These are phyloP conservation scores for Gambusia holbrooki DNA, from an alignment of 2,113 vertebrate genomes.

Conservation along the genomic window DNA sequence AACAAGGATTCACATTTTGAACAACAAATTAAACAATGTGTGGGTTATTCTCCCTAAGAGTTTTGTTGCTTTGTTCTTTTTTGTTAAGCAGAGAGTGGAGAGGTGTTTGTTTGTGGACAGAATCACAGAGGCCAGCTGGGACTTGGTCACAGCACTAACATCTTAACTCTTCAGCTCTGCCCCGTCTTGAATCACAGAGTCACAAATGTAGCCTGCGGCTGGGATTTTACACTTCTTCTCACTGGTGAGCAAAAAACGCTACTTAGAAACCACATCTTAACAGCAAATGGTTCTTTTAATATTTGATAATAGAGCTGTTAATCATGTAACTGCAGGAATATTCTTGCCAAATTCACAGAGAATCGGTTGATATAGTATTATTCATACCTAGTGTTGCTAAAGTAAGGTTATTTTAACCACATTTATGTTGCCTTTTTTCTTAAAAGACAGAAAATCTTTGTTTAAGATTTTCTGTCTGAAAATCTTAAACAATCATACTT, in stretches of 20 bases:
- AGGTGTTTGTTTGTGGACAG: slow-evolving; percentile 88
- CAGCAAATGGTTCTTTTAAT: background rate
- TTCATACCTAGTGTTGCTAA: no score
- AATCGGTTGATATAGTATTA: background rate
- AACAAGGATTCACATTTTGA: background rate
- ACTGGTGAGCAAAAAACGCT: slow-evolving; percentile 81
- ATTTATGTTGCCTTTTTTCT: background rate
- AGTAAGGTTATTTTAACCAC: background rate
- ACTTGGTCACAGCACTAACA: slow-evolving; percentile 82
- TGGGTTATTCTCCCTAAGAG: background rate
- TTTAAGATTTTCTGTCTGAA: no score
- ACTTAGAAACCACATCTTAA: slow-evolving; percentile 1
- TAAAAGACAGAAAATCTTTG: background rate
- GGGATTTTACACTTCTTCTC: slow-evolving; percentile 93
- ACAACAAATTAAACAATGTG: background rate
- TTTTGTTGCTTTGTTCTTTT: background rate
- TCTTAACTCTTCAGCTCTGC: slow-evolving; percentile 82
- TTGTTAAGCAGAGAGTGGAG: slow-evolving; percentile 78
- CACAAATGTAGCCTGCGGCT: slow-evolving; percentile 88
- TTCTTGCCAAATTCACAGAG: background rate
- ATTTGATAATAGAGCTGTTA: background rate
- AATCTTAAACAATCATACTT: no score
- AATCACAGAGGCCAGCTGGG: slow-evolving; percentile 92
- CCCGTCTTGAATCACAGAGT: slow-evolving; percentile 71
- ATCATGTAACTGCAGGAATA: background rate